A percentile compares a stretch with the other conserved stretches of the same genome.
Evolutionary conservation across 2,113 vertebrate genomes (phyloP).

Genomic region (Oophaga pumilio): DNA sequence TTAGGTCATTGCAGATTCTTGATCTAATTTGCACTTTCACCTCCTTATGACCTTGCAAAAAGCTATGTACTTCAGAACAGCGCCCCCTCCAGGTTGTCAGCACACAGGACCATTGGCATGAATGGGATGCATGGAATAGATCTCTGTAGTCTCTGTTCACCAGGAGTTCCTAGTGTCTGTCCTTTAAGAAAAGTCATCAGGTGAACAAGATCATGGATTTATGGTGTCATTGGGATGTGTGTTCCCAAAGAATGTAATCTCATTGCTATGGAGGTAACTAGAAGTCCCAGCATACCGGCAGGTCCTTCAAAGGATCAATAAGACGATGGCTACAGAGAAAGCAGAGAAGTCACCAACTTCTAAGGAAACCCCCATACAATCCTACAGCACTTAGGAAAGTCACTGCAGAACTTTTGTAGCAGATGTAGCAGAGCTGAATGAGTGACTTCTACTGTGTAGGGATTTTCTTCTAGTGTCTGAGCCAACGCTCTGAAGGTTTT

Average conservation of each 20-base stretch:
- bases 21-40: slow-evolving; percentile 48
- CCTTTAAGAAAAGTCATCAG: background rate
- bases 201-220: no score
- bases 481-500: background rate
- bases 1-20: background rate
- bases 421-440: background rate
- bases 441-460: no score
- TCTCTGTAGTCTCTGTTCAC: background rate
- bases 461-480: background rate
- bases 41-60: slow-evolving; percentile 49
- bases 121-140: background rate
- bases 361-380: background rate
- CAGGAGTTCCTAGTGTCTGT: background rate
- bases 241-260: no score
- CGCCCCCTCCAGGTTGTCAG: background rate
- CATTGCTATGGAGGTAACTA: no score
- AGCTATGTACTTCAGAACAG: background rate
- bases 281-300: no score
- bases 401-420: background rate
- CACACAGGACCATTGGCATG: background rate
- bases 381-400: no score
- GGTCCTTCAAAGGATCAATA: no score
- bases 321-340: no score
- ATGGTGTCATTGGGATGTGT: no score
- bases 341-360: no score